Conservation (phyloP, 2,113 vertebrate species). For the Hydrolagus affinis region DNA sequence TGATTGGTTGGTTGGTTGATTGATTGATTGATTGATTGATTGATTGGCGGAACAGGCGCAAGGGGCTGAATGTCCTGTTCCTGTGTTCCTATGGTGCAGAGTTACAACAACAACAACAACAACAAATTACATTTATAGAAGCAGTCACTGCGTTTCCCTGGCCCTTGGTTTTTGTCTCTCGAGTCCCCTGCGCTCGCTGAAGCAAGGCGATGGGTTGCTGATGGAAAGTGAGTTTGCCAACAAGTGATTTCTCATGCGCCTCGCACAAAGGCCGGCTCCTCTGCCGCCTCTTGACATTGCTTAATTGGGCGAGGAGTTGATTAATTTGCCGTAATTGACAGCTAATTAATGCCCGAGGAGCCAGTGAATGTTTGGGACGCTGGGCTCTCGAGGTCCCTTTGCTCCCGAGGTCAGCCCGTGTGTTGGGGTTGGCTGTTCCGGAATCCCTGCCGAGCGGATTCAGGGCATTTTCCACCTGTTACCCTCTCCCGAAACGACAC, state of each 20-base stretch:
- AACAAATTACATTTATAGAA: too few species aligned
- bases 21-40: too few species aligned
- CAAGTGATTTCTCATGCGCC: constrained; percentile 84
- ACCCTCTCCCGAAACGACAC: constrained; percentile 28
- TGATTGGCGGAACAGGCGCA: too few species aligned
- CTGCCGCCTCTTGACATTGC: constrained; percentile 87
- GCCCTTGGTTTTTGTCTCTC: background rate
- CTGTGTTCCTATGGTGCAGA: too few species aligned
- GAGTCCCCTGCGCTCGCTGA: constrained; percentile 34
- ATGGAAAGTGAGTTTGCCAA: constrained; percentile 80
- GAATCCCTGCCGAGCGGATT: constrained; percentile 35
- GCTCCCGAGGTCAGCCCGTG: constrained; percentile 66
- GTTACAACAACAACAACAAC: too few species aligned
- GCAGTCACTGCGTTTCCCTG: too few species aligned
- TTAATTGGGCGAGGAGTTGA: constrained; percentile 98
- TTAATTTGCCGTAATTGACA: constrained; percentile 99
- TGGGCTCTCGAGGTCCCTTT: constrained; percentile 63
- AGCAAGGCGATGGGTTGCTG: constrained; percentile 57
- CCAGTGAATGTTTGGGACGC: constrained; percentile 79
- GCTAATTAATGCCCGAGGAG: constrained; percentile 89
- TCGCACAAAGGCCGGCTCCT: constrained; percentile 77
- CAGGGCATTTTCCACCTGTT: constrained; percentile 12
- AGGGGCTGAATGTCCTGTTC: too few species aligned
- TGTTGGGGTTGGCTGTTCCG: constrained; percentile 42
- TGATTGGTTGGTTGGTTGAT: too few species aligned